A percentile compares a stretch with the other conserved stretches of the same genome.
Conservation (phyloP, 2,113 vertebrate genomes). For the Dascyllus trimaculatus region DNA sequence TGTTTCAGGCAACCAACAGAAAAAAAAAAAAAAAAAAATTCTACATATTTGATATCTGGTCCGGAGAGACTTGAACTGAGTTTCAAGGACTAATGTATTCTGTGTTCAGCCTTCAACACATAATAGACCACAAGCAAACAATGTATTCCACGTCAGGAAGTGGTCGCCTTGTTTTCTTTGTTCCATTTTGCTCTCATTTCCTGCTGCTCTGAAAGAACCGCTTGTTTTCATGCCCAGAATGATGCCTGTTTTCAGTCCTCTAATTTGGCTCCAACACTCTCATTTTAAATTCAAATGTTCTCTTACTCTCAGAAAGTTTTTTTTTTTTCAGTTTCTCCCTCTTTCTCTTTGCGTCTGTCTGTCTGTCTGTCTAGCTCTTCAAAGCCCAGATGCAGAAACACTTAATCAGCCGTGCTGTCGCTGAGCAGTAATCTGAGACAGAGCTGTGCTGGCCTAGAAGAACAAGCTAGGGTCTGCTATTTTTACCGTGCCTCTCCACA, state of each 20-base stretch:
- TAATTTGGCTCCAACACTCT: slow-evolving; percentile 40
- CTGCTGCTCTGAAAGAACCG: slow-evolving; percentile 1
- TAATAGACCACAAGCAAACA: slow-evolving; percentile 4
- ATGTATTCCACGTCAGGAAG: not conserved
- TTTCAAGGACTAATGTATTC: not conserved
- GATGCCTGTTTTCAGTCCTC: slow-evolving; percentile 25
- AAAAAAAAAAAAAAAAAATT: not conserved
- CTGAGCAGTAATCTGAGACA: slow-evolving; percentile 43
- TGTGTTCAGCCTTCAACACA: not conserved
- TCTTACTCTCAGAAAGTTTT: slow-evolving; percentile 19
- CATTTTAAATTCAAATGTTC: slow-evolving; percentile 59
- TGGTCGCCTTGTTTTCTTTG: slow-evolving; percentile 17
- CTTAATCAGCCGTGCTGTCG: slow-evolving; percentile 46
- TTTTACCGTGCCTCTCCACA: slow-evolving; percentile 32
- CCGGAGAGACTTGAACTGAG: no score
- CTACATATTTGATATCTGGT: not conserved
- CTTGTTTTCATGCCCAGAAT: slow-evolving; percentile 36
- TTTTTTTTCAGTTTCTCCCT: not conserved
- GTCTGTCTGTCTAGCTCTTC: slow-evolving; percentile 20
- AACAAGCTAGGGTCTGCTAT: slow-evolving; percentile 36
- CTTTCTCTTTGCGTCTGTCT: slow-evolving; percentile 1
- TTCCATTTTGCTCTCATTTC: slow-evolving; percentile 32
- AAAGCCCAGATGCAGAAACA: slow-evolving; percentile 41
- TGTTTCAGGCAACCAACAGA: not conserved
- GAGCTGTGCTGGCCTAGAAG: slow-evolving; percentile 34